These are phyloP conservation scores for Pinna nobilis DNA, from an alignment of 1,140 invertebrate genomes.

Conservation along the genomic window DNA sequence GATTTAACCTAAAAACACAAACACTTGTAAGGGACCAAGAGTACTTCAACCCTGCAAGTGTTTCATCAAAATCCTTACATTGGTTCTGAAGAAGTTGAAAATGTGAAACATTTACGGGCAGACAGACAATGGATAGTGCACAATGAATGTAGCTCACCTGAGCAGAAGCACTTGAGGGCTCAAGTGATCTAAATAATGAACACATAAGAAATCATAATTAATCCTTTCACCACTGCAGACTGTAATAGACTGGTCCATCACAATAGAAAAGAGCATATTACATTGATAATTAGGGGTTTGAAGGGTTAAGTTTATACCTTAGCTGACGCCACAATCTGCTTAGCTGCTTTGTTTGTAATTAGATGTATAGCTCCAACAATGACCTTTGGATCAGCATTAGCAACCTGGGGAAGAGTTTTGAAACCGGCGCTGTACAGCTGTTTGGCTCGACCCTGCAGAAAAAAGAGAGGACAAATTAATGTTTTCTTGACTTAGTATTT, in stretches of 20 bases:
- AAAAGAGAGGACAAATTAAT: background rate
- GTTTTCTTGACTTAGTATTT: too few species aligned
- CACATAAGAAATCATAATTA: background rate
- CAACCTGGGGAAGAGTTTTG: constrained; percentile 84
- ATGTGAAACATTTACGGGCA: too few species aligned
- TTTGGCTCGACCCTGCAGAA: constrained; percentile 83
- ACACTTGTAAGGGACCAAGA: too few species aligned
- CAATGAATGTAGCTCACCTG: too few species aligned
- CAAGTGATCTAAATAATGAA: background rate
- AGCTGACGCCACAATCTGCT: constrained; percentile 88
- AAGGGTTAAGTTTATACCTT: constrained; percentile 79
- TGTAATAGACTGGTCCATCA: background rate
- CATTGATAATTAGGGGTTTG: background rate
- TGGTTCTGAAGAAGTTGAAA: too few species aligned
- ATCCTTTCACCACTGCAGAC: background rate
- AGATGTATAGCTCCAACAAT: constrained; percentile 82
- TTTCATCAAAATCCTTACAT: too few species aligned
- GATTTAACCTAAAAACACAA: too few species aligned
- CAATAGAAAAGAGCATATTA: background rate
- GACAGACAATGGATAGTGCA: too few species aligned
- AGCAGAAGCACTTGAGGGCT: too few species aligned
- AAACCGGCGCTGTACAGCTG: constrained; percentile 90
- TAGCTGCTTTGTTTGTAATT: constrained; percentile 82
- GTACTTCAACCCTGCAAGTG: too few species aligned
- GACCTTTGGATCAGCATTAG: constrained; percentile 80